Evolutionary conservation across 2,113 vertebrate species (phyloP).

Genomic region (Okapia johnstoni): DNA sequence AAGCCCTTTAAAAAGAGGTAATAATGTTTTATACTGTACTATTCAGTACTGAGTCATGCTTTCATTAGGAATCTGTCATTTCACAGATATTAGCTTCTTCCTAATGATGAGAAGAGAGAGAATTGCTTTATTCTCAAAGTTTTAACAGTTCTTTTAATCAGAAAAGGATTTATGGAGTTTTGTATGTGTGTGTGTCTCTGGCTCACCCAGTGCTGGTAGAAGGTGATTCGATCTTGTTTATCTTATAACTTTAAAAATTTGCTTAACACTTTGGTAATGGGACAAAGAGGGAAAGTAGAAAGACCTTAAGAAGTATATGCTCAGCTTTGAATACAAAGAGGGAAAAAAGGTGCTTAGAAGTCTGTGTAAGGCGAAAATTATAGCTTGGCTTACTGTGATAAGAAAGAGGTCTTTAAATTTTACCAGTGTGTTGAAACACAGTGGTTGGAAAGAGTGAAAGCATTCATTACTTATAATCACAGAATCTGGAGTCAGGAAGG

Average conservation of each 20-base stretch:
- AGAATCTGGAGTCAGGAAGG: background rate
- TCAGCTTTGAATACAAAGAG: background rate
- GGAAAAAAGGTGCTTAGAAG: background rate
- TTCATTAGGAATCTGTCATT: background rate
- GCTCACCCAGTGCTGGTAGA: background rate
- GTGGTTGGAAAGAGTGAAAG: background rate
- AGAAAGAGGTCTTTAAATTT: slow-evolving; percentile 8
- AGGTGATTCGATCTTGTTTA: background rate
- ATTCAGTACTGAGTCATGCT: background rate
- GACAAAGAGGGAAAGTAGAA: background rate
- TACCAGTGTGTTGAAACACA: background rate
- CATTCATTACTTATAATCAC: slow-evolving; percentile 27
- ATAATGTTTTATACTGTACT: background rate
- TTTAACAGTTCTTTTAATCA: background rate
- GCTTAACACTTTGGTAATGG: background rate
- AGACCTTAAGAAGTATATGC: background rate
- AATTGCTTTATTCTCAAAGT: background rate
- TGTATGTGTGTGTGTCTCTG: background rate
- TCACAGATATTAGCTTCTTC: background rate
- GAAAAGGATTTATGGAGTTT: background rate
- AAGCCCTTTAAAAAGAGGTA: background rate
- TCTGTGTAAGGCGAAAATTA: background rate
- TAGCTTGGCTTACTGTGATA: background rate
- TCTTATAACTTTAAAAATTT: background rate
- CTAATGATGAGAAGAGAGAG: background rate